phyloP scores from a whole-genome alignment of 2,888 invertebrate species.

The Nephrotoma flavescens region DNA sequence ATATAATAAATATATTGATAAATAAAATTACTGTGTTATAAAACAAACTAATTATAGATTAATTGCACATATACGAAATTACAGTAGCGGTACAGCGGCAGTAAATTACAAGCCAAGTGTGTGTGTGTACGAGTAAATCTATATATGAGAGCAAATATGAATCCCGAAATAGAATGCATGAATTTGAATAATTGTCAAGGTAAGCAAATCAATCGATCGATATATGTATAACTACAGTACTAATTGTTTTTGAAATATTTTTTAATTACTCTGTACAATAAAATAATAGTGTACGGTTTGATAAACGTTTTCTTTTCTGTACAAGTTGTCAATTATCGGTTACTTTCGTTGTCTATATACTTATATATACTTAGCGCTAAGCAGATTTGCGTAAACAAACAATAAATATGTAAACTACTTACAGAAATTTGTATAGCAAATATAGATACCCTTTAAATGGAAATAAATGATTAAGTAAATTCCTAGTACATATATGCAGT shows the following conservation, averaged over 20 bases:
- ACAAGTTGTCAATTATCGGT: not conserved
- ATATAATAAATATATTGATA: not conserved
- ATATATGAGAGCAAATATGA: not conserved
- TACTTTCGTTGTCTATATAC: not conserved
- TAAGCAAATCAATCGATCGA: not conserved
- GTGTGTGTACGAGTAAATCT: not conserved
- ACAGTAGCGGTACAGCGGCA: not conserved
- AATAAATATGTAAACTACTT: not conserved
- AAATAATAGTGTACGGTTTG: not conserved
- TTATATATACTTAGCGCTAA: not conserved
- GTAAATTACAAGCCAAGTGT: not conserved
- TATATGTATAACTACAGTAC: not conserved
- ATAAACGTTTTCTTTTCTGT: not conserved
- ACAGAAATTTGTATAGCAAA: too few relatives aligned
- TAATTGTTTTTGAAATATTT: not conserved
- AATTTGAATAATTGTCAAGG: not conserved
- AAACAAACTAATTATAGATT: not conserved
- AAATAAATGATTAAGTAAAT: too few relatives aligned
- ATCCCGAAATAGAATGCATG: not conserved
- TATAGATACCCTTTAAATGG: too few relatives aligned
- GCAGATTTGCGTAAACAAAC: not conserved
- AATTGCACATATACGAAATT: not conserved
- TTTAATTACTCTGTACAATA: not conserved
- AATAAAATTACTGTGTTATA: too few relatives aligned
- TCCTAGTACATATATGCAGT: not conserved